Evolutionary conservation across 1,140 invertebrate genomes (phyloP).

Genomic region (Calliopsis andreniformis): DNA sequence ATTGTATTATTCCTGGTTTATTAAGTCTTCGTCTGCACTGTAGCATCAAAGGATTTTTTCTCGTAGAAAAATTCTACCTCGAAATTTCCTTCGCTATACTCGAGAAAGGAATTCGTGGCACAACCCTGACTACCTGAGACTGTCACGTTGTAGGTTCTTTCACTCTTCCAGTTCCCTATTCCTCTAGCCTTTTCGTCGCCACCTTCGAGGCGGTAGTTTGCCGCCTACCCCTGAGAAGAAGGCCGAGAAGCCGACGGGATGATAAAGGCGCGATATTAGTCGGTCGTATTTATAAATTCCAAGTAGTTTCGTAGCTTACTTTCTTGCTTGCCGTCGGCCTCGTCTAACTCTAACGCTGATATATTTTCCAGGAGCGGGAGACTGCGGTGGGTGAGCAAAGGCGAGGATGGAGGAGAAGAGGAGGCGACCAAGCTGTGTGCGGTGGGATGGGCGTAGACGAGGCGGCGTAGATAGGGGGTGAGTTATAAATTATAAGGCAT

Average conservation of each 20-base stretch:
- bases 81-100: too few species aligned
- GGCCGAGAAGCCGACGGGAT: constrained; percentile 13
- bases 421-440: constrained; percentile 51
- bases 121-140: too few species aligned
- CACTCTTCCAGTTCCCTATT: too few species aligned
- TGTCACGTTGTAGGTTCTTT: too few species aligned
- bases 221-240: too few species aligned
- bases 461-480: constrained; percentile 41
- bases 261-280: constrained; percentile 71
- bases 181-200: too few species aligned
- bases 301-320: constrained; percentile 60
- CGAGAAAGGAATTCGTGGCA: too few species aligned
- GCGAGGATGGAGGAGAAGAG: constrained; percentile 43
- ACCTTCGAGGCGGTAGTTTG: too few species aligned
- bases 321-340: constrained; percentile 68
- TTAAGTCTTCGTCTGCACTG: too few species aligned
- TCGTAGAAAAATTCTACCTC: too few species aligned
- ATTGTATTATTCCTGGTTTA: too few species aligned
- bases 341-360: constrained; percentile 80
- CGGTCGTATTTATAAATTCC: constrained; percentile 78
- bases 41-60: too few species aligned
- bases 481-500: constrained; percentile 73
- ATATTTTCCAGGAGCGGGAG: constrained; percentile 73
- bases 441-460: constrained; percentile 44
- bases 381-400: constrained; percentile 36